Base-by-base conservation (phyloP, 2,888 invertebrate species). In the Isotomurus palustris region DNA sequence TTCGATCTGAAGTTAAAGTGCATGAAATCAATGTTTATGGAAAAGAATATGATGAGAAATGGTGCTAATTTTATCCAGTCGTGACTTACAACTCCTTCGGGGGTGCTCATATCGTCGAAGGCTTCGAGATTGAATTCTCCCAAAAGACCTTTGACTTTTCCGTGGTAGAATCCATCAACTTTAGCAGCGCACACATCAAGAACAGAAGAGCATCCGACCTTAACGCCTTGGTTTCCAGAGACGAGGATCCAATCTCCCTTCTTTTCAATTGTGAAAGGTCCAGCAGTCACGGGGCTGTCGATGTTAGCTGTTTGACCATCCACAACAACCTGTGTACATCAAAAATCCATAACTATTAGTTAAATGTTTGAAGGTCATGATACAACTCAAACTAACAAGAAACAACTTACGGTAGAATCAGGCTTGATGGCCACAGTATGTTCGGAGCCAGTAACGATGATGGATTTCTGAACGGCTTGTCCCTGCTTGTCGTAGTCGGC, bases 71-170 rank as follows among this genome's bases (percentile, higher is more conserved):
- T 43, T 28, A 32, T 55, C 12, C 44, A 17, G 52, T 40, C 52
- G 38, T 28, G 19, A 35, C 64, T 75, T 71, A 89, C 83, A 76
- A 84, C 84, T 71, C 88, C 88, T 66, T 84, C 84, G 14, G 88
- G 85, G 35, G 84, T 77, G 56, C 83, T 82, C 75, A 85, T 85
- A 76, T 95, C 95, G 72, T 93, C 91, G 74, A 79, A 85, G 3
- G 85, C 85, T 73, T 95, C 95, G 72, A 88, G 85, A 81, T 93
- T 91, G 58, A 87, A 90, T 71, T 88, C 88, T 60, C 95, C 95
- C 12, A 94, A 80, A 2, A 95, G 81, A 73, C 95, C 93, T 14
- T 87, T 85, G 2, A 88, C 78, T 73, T 87, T 89, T 68, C 88
- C 89, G 44, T 86, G 85, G 76, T 93, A 94, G 82, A 86, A 94